Evolutionary conservation across 2,888 invertebrate genomes (phyloP).

Genomic region (Phragmatobia fuliginosa): DNA sequence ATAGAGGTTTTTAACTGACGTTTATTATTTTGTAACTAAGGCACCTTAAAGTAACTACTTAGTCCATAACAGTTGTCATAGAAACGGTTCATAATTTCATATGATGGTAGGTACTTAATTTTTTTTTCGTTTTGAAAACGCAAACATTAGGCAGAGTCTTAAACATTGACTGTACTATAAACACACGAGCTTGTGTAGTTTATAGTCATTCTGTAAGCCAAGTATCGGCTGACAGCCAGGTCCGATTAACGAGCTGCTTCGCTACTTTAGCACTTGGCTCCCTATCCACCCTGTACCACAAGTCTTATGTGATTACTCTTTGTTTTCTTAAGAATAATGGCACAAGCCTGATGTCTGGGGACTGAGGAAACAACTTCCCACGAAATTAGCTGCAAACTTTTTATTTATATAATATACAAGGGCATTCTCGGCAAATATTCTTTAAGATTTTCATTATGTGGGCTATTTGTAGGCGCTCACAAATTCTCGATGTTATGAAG

Average conservation of each 20-base stretch:
- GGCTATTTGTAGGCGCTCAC: conserved; percentile 29
- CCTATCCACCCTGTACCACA: conserved; percentile 37
- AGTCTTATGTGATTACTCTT: conserved; percentile 58
- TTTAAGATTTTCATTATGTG: conserved; percentile 47
- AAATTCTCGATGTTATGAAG: conserved; percentile 43
- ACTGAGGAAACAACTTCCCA: conserved; percentile 50
- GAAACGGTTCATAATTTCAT: background rate
- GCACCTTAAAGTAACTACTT: too few relatives aligned
- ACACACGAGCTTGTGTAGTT: conserved; percentile 24
- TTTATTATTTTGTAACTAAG: background rate
- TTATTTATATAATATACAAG: conserved; percentile 51
- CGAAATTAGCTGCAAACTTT: conserved; percentile 58
- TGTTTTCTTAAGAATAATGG: conserved; percentile 61
- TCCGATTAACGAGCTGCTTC: conserved; percentile 61
- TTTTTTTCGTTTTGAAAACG: background rate
- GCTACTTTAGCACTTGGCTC: conserved; percentile 61
- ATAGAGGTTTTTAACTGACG: background rate
- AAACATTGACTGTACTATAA: conserved; percentile 31
- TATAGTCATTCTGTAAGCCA: conserved; percentile 53
- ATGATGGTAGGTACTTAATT: background rate
- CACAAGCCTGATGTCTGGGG: conserved; percentile 44
- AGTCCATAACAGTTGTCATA: background rate
- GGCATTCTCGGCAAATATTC: conserved; percentile 42
- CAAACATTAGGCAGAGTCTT: conserved; percentile 11
- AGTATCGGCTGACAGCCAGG: conserved; percentile 55